A percentile compares a stretch with the other conserved stretches of the same genome.
Conservation (phyloP, 2,888 invertebrate species). For the Syritta pipiens region DNA sequence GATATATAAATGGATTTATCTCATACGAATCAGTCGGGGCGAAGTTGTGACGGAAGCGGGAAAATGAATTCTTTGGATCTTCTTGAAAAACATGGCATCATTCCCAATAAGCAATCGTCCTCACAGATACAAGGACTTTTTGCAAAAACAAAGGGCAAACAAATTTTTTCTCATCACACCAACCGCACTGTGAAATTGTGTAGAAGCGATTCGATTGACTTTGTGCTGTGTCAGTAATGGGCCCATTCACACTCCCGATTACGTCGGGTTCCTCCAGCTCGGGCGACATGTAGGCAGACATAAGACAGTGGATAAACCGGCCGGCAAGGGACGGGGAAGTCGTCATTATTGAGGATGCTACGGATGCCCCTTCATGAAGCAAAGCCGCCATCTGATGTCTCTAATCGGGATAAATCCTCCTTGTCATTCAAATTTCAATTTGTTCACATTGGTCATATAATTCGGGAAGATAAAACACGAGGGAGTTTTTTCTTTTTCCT, state of each 20-base stretch:
- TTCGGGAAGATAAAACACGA: too few species aligned
- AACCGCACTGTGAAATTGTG: slow-evolving; percentile 43
- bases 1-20: slow-evolving; percentile 6
- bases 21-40: neutral
- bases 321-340: neutral
- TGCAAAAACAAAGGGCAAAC: slow-evolving; percentile 23
- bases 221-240: slow-evolving; percentile 36
- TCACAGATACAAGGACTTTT: slow-evolving; percentile 6
- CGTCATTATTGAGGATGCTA: slow-evolving; percentile 7
- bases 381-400: too few species aligned
- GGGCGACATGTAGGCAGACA: slow-evolving; percentile 2
- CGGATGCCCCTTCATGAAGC: neutral
- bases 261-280: slow-evolving; percentile 14
- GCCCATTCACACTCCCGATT: slow-evolving; percentile 41
- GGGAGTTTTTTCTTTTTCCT: too few species aligned
- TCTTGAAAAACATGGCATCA: slow-evolving; percentile 38
- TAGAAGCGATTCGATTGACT: slow-evolving; percentile 44
- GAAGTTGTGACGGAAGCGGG: neutral
- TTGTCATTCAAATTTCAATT: slow-evolving; percentile 17
- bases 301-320: neutral
- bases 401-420: slow-evolving; percentile 12
- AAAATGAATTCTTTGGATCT: slow-evolving; percentile 1
- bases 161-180: too few species aligned
- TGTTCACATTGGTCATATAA: neutral
- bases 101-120: slow-evolving; percentile 27